phyloP scores from a whole-genome alignment of 2,888 invertebrate species.

The Cheilosia soror region DNA sequence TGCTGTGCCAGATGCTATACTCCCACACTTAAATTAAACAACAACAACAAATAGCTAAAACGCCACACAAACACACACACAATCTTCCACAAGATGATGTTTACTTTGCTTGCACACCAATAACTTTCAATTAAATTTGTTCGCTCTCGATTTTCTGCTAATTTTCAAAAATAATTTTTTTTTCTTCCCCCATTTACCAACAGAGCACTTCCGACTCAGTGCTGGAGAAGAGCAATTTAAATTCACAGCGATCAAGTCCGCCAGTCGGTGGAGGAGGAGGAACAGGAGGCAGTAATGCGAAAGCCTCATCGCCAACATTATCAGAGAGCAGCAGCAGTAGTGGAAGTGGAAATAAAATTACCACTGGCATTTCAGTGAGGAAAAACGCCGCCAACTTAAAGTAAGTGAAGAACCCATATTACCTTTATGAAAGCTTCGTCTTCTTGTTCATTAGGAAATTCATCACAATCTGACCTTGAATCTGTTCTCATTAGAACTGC shows the following conservation, averaged over 20 bases:
- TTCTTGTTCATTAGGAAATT: conserved; percentile 11
- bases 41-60: conserved; percentile 12
- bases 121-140: conserved; percentile 63
- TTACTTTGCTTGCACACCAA: conserved; percentile 53
- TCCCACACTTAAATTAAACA: conserved; percentile 35
- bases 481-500: not conserved
- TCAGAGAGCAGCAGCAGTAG: conserved; percentile 80
- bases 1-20: conserved; percentile 37
- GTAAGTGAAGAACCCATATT: conserved; percentile 77
- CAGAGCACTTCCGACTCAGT: conserved; percentile 87
- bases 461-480: conserved; percentile 18
- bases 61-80: not conserved
- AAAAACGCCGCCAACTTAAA: conserved; percentile 83
- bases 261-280: conserved; percentile 54
- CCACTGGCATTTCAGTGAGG: conserved; percentile 79
- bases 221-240: conserved; percentile 82
- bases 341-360: conserved; percentile 73
- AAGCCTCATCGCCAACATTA: conserved; percentile 81
- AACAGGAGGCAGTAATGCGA: conserved; percentile 76
- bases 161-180: conserved; percentile 36
- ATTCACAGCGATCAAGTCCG: conserved; percentile 77
- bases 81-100: conserved; percentile 7
- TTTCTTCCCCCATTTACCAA: not conserved
- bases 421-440: not conserved
- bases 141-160: conserved; percentile 53